Evolutionary conservation across 2,113 vertebrate species (phyloP), one percentile per base, ranked within the genome.

Genomic region (Hydrolagus affinis): DNA sequence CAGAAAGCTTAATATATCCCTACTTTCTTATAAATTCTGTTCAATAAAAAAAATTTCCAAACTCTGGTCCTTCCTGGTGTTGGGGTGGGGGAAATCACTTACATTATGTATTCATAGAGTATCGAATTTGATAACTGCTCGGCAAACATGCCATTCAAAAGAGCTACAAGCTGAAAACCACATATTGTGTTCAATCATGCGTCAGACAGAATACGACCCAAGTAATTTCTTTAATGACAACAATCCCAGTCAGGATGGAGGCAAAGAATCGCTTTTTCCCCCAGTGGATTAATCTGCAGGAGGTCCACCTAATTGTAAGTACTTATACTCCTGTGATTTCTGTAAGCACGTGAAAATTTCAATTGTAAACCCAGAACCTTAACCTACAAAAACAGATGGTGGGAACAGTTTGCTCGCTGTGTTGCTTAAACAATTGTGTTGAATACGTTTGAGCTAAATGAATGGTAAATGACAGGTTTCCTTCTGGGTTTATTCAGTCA

Each of bases 161-260:
- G 28, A 83, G 28, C 28, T 32, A 25, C 32, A 75, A 44, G 73
- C 32, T 19, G 73, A 64, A 83, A 83, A 83, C 17, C 21, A 19
- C 78, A 83, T 83, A 66, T 83, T 66, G 17, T 83, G 25, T 32
- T 83, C 62, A 83, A 66, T 66, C 3, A 2, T 78, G n/a, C 21
- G 60, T 74, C 89, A 87, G 86, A 87, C 86, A 90, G 88, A 87
- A 72, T 86, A 87, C 85, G 86, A 59, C 72, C 87, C 87, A 86
- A 87, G 86, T 90, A 93, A 94, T 93, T 92, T 93, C 91, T 94
- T 92, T 93, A 93, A 94, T 94, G 92, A 92, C 89, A 87, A 88
- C 91, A 89, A 89, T 91, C 92, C 93, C 94, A 94, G 95, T 94
- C 91, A 94, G 90, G 89, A 87, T 92, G 89, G 91, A 90, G 89